Evolutionary conservation across 2,888 invertebrate species (phyloP).

Genomic region (Gastrophysa polygoni): DNA sequence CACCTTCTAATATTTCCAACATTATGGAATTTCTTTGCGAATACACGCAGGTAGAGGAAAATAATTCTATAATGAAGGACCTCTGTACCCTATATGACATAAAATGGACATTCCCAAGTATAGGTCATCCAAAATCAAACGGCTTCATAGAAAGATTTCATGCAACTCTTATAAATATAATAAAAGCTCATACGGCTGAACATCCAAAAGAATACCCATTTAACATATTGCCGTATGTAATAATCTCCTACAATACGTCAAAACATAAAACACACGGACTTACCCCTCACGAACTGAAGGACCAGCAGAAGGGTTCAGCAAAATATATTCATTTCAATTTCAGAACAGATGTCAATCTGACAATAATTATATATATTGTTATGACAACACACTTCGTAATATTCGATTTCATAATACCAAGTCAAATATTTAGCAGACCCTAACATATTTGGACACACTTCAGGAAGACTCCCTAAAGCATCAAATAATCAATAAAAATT

Average conservation of each 20-base stretch:
- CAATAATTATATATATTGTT: no score
- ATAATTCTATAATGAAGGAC: constrained; percentile 5
- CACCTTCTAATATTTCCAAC: no score
- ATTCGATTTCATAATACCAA: no score
- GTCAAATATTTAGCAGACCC: no score
- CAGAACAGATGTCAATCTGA: no score
- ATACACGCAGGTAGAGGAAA: no score
- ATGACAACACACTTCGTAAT: no score
- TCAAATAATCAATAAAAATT: constrained; percentile 26
- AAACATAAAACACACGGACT: no score
- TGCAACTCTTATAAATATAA: constrained; percentile 28
- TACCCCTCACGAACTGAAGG: no score
- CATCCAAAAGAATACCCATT: constrained; percentile 25
- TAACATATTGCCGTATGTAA: constrained; percentile 22
- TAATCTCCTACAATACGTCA: constrained; percentile 9
- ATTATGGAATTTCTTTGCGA: no score
- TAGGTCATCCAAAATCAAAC: constrained; percentile 3
- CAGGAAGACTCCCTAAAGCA: constrained; percentile 20
- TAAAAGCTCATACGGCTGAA: constrained; percentile 15
- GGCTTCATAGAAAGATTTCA: constrained; percentile 24
- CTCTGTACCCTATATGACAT: not conserved
- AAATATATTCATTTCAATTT: no score
- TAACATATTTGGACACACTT: constrained; percentile 25
- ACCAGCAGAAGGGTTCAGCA: no score
- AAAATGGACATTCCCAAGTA: not conserved